phyloP scores from a whole-genome alignment of 1,140 invertebrate genomes.

The Drosophila oshimai region DNA sequence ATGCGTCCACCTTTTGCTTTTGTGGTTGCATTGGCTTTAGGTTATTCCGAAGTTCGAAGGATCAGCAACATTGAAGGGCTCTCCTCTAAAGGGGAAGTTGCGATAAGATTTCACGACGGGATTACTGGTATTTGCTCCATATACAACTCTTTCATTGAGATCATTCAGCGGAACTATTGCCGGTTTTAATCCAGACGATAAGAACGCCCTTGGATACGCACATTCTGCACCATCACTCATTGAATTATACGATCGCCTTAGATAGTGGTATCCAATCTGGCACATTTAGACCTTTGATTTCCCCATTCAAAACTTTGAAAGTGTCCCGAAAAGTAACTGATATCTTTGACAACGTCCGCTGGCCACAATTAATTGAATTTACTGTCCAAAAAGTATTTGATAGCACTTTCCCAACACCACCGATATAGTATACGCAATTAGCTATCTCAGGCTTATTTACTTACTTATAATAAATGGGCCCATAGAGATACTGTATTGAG shows the following conservation, averaged over 20 bases:
- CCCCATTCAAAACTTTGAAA: conserved; percentile 8
- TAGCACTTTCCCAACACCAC: conserved; percentile 25
- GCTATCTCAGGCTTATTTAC: conserved; percentile 57
- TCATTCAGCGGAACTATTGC: conserved; percentile 3
- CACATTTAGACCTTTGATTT: conserved; percentile 49
- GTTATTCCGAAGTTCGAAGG: conserved; percentile 8
- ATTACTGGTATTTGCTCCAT: conserved; percentile 1
- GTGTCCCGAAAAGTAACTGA: conserved; percentile 22
- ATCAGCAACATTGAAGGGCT: conserved; percentile 1
- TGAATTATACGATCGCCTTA: conserved; percentile 12
- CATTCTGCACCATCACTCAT: conserved; percentile 38
- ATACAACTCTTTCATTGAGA: conserved; percentile 21
- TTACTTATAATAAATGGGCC: conserved; percentile 45
- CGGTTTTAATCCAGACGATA: conserved; percentile 33
- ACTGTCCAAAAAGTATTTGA: conserved; percentile 43
- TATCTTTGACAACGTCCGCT: conserved; percentile 57
- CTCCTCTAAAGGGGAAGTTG: background rate
- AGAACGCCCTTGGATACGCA: conserved; percentile 29
- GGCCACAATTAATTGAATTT: conserved; percentile 66
- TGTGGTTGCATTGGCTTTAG: conserved; percentile 10
- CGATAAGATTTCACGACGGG: conserved; percentile 16
- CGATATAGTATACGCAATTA: conserved; percentile 45
- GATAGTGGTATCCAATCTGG: conserved; percentile 37
- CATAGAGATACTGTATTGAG: conserved; percentile 47
- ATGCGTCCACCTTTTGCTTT: conserved; percentile 33